phyloP scores from a whole-genome alignment of 1,140 invertebrate species.

The Megathymus violae region DNA sequence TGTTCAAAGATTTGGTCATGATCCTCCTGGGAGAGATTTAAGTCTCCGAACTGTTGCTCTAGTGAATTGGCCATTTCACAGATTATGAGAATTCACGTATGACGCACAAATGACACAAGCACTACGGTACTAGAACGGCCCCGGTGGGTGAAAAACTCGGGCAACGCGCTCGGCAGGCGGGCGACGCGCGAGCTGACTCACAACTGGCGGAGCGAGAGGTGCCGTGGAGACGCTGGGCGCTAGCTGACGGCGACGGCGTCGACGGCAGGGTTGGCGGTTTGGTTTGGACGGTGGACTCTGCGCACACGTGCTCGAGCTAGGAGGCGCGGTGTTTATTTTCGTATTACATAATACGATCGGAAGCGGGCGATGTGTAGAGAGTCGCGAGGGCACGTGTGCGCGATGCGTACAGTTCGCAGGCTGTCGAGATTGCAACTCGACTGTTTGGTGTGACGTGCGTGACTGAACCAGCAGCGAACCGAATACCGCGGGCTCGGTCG shows the following conservation, averaged over 20 bases:
- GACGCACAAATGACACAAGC: constrained; percentile 43
- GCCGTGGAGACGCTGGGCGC: constrained; percentile 20
- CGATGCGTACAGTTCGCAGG: constrained; percentile 70
- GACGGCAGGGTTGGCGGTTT: not conserved
- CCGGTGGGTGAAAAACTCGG: constrained; percentile 4
- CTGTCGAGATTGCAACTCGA: constrained; percentile 75
- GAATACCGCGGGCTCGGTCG: constrained; percentile 50
- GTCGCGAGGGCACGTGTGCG: constrained; percentile 73
- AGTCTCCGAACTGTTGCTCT: constrained; percentile 75
- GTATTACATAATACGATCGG: constrained; percentile 71
- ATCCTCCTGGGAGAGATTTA: constrained; percentile 74
- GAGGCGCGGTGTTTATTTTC: constrained; percentile 68
- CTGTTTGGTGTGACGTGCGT: constrained; percentile 74
- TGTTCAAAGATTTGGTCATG: constrained; percentile 78
- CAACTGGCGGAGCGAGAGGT: constrained; percentile 19
- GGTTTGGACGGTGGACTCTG: constrained; percentile 46
- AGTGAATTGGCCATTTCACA: constrained; percentile 74
- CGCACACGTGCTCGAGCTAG: constrained; percentile 68
- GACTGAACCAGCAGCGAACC: constrained; percentile 57
- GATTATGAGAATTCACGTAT: constrained; percentile 36
- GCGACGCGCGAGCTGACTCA: constrained; percentile 25
- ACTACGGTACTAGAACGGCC: constrained; percentile 26
- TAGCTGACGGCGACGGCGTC: constrained; percentile 6
- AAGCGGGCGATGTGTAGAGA: constrained; percentile 58
- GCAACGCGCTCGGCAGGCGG: constrained; percentile 21